These are phyloP conservation scores for Podocnemis expansa DNA, from an alignment of 2,113 vertebrate genomes.

Conservation along the genomic window DNA sequence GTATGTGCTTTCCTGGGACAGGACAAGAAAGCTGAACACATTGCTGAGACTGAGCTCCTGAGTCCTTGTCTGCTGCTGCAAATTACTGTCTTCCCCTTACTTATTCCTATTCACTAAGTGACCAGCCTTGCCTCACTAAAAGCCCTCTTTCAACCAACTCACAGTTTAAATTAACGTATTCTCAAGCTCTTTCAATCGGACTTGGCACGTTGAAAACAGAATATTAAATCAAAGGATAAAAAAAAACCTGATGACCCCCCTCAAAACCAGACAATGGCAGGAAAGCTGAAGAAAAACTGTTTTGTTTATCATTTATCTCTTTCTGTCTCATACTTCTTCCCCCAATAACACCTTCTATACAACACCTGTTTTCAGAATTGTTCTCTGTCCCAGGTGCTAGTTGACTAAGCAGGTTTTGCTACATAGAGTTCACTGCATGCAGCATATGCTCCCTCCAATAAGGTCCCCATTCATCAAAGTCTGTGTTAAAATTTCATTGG, in stretches of 20 bases:
- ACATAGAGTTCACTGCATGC: neutral
- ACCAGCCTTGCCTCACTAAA: neutral
- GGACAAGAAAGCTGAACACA: neutral
- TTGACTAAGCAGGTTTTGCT: neutral
- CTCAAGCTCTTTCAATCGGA: neutral
- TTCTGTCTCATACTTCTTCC: neutral
- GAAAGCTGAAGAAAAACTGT: neutral
- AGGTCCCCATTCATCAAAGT: neutral
- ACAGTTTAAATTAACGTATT: neutral
- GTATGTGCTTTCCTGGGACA: neutral
- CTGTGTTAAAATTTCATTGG: neutral
- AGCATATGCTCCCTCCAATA: neutral
- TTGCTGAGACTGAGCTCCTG: neutral
- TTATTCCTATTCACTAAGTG: neutral
- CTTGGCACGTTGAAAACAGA: neutral
- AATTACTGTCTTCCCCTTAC: neutral
- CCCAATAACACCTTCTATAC: neutral
- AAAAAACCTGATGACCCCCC: neutral
- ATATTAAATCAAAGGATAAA: neutral
- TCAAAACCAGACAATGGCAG: neutral
- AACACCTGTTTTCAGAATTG: neutral
- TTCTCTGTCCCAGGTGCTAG: neutral
- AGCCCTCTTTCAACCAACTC: neutral
- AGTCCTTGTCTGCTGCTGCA: neutral
- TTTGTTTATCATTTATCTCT: neutral